Conservation (phyloP, 1,140 invertebrate species). For the Drosophila funebris region DNA sequence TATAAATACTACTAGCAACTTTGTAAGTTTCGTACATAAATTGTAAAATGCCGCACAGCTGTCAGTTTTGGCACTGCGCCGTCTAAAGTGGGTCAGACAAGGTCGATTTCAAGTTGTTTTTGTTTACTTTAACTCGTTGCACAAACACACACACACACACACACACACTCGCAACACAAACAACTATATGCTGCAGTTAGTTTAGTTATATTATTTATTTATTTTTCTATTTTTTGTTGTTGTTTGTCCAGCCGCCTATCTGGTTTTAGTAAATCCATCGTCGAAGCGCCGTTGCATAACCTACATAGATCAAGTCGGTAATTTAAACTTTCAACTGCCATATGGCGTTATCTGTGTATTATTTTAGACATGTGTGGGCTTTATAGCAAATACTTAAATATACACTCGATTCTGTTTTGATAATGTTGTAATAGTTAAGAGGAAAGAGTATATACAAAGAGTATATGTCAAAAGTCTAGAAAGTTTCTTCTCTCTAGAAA, state of each 20-base stretch:
- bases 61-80: slow-evolving; percentile 75
- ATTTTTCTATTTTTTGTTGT: no score
- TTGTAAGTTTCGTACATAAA: slow-evolving; percentile 53
- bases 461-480: no score
- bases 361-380: slow-evolving; percentile 29
- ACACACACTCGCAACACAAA: slow-evolving; percentile 21
- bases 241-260: slow-evolving; percentile 42
- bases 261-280: slow-evolving; percentile 24
- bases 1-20: slow-evolving; percentile 23
- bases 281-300: slow-evolving; percentile 26
- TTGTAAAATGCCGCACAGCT: slow-evolving; percentile 75
- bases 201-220: slow-evolving; percentile 32
- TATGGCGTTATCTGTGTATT: slow-evolving; percentile 32
- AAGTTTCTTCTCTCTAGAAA: no score
- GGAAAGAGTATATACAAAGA: no score
- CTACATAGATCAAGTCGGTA: slow-evolving; percentile 27
- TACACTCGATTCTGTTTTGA: neutral
- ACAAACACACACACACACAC: slow-evolving; percentile 12
- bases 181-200: slow-evolving; percentile 21
- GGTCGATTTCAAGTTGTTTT: slow-evolving; percentile 65
- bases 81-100: slow-evolving; percentile 79
- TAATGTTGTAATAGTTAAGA: no score
- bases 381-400: slow-evolving; percentile 7
- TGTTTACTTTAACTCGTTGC: slow-evolving; percentile 41
- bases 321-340: slow-evolving; percentile 31